Evolutionary conservation across 2,888 invertebrate genomes (phyloP).

Genomic region (Drosophila meridiana): DNA sequence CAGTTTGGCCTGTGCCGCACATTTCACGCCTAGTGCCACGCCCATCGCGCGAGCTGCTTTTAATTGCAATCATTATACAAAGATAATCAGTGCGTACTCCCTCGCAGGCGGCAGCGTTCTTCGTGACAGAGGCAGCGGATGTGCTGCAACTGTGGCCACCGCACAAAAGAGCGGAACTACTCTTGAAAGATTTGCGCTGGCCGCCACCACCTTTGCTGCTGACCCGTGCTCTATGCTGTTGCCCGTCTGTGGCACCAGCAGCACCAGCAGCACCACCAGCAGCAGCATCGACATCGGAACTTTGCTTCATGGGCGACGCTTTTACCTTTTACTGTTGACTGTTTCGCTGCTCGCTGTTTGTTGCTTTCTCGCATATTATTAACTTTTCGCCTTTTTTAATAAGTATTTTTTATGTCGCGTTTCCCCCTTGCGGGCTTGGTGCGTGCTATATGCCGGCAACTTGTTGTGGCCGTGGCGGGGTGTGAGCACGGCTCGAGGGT

Average conservation of each 20-base stretch:
- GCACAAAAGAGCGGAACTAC: slow-evolving; percentile 85
- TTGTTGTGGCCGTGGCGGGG: slow-evolving; percentile 35
- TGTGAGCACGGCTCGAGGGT: slow-evolving; percentile 51
- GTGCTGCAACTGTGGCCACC: slow-evolving; percentile 42
- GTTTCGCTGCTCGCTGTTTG: slow-evolving; percentile 27
- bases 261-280: slow-evolving; percentile 49
- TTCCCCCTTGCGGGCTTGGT: slow-evolving; percentile 56
- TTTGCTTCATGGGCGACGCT: slow-evolving; percentile 59
- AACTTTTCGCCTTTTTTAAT: slow-evolving; percentile 60
- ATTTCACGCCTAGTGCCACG: slow-evolving; percentile 53
- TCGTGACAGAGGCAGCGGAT: slow-evolving; percentile 55
- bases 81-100: slow-evolving; percentile 41
- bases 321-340: slow-evolving; percentile 33
- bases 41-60: slow-evolving; percentile 32
- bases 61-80: slow-evolving; percentile 53
- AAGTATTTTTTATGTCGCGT: slow-evolving; percentile 63
- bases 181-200: slow-evolving; percentile 84
- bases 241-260: slow-evolving; percentile 49
- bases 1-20: slow-evolving; percentile 59
- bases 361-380: slow-evolving; percentile 70
- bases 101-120: slow-evolving; percentile 35
- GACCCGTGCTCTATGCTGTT: slow-evolving; percentile 40
- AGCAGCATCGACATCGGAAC: slow-evolving; percentile 59
- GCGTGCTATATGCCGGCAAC: slow-evolving; percentile 67
- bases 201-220: slow-evolving; percentile 49